Percentiles rank a stretch among this genome's conserved stretches.
phyloP scores from a whole-genome alignment of 2,797 vertebrate species.

The Eospalax fontanierii region DNA sequence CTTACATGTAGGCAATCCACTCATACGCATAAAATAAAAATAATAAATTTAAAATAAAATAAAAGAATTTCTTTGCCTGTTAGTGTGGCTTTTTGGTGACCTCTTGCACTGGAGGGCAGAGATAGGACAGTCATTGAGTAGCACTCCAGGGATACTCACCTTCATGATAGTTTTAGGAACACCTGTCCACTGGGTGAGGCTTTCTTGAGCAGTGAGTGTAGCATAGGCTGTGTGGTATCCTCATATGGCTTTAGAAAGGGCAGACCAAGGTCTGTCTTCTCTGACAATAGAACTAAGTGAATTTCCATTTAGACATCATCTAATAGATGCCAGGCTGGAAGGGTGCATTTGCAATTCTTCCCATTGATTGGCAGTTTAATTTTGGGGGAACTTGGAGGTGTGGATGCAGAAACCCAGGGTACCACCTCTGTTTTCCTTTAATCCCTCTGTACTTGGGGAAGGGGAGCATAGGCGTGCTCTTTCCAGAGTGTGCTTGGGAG shows the following conservation, averaged over 20 bases:
- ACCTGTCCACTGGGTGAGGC: accelerated
- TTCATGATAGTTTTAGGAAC: accelerated
- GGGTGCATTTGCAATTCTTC: background rate
- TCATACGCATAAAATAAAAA: no score
- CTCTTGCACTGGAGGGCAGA: background rate
- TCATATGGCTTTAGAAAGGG: background rate
- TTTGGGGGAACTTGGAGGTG: accelerated
- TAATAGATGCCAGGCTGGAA: accelerated
- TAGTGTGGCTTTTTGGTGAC: background rate
- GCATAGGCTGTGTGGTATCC: accelerated
- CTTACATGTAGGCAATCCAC: no score
- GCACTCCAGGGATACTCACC: background rate
- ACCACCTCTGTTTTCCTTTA: background rate
- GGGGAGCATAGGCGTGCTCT: no score
- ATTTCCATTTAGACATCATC: background rate
- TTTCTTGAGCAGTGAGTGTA: accelerated
- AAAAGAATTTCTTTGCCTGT: background rate
- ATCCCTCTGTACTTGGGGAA: no score
- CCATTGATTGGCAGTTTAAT: accelerated
- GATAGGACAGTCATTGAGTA: accelerated
- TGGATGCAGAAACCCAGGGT: accelerated
- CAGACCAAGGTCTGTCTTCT: accelerated
- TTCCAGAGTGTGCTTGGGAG: background rate
- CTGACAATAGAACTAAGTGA: background rate
- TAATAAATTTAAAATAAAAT: no score